phyloP scores from a whole-genome alignment of 2,888 invertebrate genomes.

The Podotricha telesiphe region DNA sequence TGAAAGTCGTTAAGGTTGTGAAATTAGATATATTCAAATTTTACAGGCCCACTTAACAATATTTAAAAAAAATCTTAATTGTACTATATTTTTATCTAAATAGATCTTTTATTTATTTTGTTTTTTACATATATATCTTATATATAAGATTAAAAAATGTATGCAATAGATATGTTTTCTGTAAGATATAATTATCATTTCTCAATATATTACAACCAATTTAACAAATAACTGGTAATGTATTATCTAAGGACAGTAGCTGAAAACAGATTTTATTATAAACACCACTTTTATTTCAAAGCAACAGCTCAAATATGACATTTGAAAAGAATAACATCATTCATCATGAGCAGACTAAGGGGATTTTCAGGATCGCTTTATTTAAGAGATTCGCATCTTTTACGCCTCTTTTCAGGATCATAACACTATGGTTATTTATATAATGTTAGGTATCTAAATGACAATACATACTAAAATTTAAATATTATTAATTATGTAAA shows the following conservation, averaged over 20 bases:
- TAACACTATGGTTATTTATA: slow-evolving; percentile 42
- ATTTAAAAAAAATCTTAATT: too few relatives aligned
- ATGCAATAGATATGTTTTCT: too few relatives aligned
- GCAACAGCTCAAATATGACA: slow-evolving; percentile 63
- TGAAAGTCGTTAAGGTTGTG: too few relatives aligned
- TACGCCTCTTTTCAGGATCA: slow-evolving; percentile 63
- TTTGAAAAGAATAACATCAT: slow-evolving; percentile 76
- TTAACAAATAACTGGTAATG: too few relatives aligned
- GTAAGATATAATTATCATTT: too few relatives aligned
- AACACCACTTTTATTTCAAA: slow-evolving; percentile 47
- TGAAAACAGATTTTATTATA: slow-evolving; percentile 31
- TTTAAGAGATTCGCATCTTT: slow-evolving; percentile 74
- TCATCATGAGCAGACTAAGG: slow-evolving; percentile 74
- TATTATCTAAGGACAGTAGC: neutral
- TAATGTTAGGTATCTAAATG: neutral
- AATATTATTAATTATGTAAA: too few relatives aligned
- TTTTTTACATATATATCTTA: too few relatives aligned
- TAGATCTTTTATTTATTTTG: too few relatives aligned
- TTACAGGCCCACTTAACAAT: too few relatives aligned
- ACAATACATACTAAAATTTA: neutral
- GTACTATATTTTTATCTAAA: too few relatives aligned
- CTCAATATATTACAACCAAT: neutral
- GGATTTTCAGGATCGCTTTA: slow-evolving; percentile 67
- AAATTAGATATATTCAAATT: too few relatives aligned
- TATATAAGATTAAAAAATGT: too few relatives aligned